Evolutionary conservation across 2,888 invertebrate genomes (phyloP).

Genomic region (Hydraecia micacea): DNA sequence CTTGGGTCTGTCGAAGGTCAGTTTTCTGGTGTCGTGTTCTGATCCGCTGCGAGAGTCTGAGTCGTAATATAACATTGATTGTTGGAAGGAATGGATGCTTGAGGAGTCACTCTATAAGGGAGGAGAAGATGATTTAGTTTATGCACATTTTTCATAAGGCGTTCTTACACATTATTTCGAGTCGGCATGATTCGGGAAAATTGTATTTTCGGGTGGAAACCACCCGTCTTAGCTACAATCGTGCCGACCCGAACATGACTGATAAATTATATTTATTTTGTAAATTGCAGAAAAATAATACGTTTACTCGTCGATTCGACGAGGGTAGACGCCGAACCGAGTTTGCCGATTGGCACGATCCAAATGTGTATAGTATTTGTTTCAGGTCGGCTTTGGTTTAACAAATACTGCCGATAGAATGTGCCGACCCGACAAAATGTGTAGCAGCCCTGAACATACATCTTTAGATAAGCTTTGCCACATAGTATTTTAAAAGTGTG

Average conservation of each 20-base stretch:
- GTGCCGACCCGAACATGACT: neutral
- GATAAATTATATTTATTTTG: neutral
- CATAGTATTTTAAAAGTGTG: neutral
- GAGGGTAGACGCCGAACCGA: neutral
- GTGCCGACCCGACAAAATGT: neutral
- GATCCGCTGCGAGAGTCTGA: slow-evolving; percentile 82
- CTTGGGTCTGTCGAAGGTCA: slow-evolving; percentile 68
- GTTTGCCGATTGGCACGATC: neutral
- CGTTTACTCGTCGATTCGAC: neutral
- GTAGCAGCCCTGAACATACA: neutral
- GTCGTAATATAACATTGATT: slow-evolving; percentile 76
- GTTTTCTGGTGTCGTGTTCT: slow-evolving; percentile 66
- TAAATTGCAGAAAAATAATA: neutral
- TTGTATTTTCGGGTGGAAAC: too few relatives aligned
- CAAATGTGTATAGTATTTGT: neutral
- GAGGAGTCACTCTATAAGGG: slow-evolving; percentile 82
- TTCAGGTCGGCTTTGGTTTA: neutral
- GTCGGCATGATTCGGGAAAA: neutral
- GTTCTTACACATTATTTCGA: neutral
- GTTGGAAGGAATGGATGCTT: slow-evolving; percentile 80
- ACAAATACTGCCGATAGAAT: neutral
- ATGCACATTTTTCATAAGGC: neutral
- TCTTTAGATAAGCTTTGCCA: neutral
- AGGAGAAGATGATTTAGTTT: neutral
- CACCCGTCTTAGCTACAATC: neutral